Conservation (phyloP, 2,797 vertebrate species). For the Sciurus carolinensis region DNA sequence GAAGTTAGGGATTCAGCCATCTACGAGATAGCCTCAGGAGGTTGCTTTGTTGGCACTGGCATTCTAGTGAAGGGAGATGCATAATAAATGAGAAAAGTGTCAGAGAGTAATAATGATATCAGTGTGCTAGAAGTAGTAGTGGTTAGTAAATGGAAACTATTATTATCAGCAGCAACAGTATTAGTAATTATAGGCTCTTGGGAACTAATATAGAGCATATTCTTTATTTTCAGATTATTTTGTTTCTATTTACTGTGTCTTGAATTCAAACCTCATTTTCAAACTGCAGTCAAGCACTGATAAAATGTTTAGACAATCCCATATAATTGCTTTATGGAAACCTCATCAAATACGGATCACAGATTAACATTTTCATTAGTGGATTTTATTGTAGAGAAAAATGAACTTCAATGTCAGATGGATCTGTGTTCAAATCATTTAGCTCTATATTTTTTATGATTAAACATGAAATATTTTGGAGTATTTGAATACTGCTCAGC, state of each 20-base stretch:
- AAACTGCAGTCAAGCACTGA: not conserved
- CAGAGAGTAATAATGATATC: not conserved
- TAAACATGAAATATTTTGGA: not conserved
- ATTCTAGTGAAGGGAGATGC: not conserved
- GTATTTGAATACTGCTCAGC: not conserved
- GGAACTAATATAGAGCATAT: not conserved
- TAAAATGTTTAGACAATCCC: not conserved
- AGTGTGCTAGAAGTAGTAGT: not conserved
- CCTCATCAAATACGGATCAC: not conserved
- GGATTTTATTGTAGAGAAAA: conserved; percentile 1
- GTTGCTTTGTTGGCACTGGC: not conserved
- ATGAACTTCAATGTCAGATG: not conserved
- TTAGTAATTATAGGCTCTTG: not conserved
- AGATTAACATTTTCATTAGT: not conserved
- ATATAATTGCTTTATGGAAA: not conserved
- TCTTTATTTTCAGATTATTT: not conserved
- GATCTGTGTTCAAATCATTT: not conserved
- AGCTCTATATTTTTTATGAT: not conserved
- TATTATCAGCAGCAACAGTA: not conserved
- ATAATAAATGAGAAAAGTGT: not conserved
- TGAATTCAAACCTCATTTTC: not conserved
- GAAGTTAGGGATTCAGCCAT: not conserved
- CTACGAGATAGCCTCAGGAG: not conserved
- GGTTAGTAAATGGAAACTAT: not conserved
- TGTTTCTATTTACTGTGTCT: not conserved